phyloP scores from a whole-genome alignment of 1,140 invertebrate species.

The Drosophila triauraria region DNA sequence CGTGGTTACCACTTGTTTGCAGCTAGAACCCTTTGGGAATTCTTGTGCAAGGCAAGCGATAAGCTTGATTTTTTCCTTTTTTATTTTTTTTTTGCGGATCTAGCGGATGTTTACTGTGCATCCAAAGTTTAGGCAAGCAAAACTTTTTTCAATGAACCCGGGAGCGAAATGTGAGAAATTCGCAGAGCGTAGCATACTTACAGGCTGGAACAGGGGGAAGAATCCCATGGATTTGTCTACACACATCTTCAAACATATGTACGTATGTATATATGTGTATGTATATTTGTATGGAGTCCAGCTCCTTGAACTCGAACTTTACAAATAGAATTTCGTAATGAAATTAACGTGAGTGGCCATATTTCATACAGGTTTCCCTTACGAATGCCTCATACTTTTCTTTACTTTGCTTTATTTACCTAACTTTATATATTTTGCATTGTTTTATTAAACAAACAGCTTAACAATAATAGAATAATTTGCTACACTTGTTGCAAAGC shows the following conservation, averaged over 20 bases:
- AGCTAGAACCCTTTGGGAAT: no score
- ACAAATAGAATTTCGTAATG: slow-evolving; percentile 17
- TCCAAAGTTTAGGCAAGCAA: slow-evolving; percentile 37
- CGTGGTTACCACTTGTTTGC: no score
- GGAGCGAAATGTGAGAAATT: background rate
- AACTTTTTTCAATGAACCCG: slow-evolving; percentile 37
- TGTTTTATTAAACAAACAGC: no score
- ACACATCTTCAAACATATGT: background rate
- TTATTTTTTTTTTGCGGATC: background rate
- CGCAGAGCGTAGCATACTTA: slow-evolving; percentile 1
- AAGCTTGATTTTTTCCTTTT: no score
- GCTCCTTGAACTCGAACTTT: slow-evolving; percentile 25
- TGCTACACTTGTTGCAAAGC: no score
- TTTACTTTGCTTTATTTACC: background rate
- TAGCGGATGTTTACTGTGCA: slow-evolving; percentile 15
- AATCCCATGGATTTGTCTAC: slow-evolving; percentile 12
- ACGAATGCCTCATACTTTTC: background rate
- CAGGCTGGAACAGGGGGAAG: background rate
- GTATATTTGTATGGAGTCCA: background rate
- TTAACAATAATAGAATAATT: no score
- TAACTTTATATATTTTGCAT: background rate
- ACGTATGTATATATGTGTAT: background rate
- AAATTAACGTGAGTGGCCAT: slow-evolving; percentile 23
- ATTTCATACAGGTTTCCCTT: slow-evolving; percentile 1
- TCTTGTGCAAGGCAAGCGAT: no score